Evolutionary conservation across 2,888 invertebrate genomes (phyloP).

Genomic region (Drosophila algonquin): DNA sequence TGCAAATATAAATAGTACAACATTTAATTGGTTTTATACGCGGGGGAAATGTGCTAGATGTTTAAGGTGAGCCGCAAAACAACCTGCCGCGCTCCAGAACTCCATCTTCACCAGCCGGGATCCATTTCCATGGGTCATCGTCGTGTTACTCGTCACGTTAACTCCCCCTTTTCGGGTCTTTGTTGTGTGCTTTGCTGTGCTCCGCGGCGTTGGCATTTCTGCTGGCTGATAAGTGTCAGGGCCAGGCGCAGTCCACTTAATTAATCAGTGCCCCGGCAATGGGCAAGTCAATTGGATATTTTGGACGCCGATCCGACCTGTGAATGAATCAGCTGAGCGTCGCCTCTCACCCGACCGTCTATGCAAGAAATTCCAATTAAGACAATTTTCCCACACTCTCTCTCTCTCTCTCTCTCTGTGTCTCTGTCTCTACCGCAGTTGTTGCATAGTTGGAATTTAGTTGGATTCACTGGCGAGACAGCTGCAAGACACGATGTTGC

Average conservation of each 20-base stretch:
- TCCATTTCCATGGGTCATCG: conserved; percentile 11
- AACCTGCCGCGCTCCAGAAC: background rate
- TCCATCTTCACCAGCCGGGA: background rate
- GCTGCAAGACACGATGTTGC: conserved; percentile 65
- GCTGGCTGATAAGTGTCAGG: conserved; percentile 57
- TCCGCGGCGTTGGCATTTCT: conserved; percentile 29
- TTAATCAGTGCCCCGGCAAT: conserved; percentile 54
- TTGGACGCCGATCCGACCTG: conserved; percentile 9
- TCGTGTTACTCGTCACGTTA: conserved; percentile 60
- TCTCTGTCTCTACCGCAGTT: conserved; percentile 3
- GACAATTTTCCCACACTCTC: conserved; percentile 23
- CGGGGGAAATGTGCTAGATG: conserved; percentile 58
- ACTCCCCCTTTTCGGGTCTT: conserved; percentile 68
- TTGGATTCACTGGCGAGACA: background rate
- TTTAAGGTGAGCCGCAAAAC: conserved; percentile 53
- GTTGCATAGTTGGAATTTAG: conserved; percentile 23
- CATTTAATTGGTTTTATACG: conserved; percentile 36
- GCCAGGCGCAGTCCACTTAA: conserved; percentile 39
- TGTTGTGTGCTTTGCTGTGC: conserved; percentile 46
- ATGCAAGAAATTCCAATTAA: conserved; percentile 8
- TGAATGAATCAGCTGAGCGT: conserved; percentile 40
- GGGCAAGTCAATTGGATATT: conserved; percentile 41
- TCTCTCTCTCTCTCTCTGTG: conserved; percentile 6
- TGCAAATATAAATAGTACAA: conserved; percentile 37
- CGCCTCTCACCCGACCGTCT: conserved; percentile 6